phyloP scores from a whole-genome alignment of 2,888 invertebrate species.

The Meliscaeva auricollis region DNA sequence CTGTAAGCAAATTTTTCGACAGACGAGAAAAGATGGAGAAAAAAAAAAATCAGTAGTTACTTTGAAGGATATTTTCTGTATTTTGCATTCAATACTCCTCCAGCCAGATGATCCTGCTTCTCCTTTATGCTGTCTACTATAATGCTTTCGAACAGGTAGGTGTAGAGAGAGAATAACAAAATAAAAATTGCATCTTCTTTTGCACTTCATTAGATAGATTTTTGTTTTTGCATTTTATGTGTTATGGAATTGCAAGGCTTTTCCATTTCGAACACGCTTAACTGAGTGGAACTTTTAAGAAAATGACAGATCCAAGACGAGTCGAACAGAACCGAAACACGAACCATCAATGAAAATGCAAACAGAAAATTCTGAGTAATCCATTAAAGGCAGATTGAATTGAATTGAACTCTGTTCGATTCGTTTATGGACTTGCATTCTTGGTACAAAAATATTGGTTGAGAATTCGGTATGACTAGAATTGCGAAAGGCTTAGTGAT shows the following conservation, averaged over 20 bases:
- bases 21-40: neutral
- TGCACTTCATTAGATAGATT: constrained; percentile 44
- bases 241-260: constrained; percentile 31
- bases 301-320: constrained; percentile 25
- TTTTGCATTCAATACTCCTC: constrained; percentile 8
- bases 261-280: constrained; percentile 20
- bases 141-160: neutral
- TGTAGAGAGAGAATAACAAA: too few species aligned
- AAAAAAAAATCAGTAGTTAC: neutral
- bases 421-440: constrained; percentile 23
- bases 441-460: neutral
- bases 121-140: constrained; percentile 4
- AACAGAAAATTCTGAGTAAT: neutral
- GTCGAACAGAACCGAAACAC: neutral
- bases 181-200: constrained; percentile 3
- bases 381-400: constrained; percentile 29
- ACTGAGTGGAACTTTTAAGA: constrained; percentile 41
- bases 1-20: constrained; percentile 33
- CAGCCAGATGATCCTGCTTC: neutral
- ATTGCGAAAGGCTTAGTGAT: neutral
- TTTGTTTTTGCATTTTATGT: constrained; percentile 36
- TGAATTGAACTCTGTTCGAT: constrained; percentile 37
- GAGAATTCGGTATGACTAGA: neutral
- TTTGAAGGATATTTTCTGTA: constrained; percentile 28
- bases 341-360: neutral